These are phyloP conservation scores for Ormyrus nitidulus DNA, from an alignment of 2,888 invertebrate genomes.

Conservation along the genomic window DNA sequence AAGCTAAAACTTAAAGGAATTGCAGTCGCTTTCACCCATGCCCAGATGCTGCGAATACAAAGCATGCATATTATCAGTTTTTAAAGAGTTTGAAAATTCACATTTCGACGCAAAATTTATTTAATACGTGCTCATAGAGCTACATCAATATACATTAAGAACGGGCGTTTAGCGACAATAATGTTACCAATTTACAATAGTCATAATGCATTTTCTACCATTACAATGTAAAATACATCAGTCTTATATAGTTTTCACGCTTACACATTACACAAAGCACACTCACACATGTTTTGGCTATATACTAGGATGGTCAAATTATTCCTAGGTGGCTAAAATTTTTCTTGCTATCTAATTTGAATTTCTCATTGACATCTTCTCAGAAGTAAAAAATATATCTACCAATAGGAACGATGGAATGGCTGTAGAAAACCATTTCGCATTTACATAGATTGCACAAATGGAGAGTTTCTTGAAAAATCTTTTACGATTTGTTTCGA, in stretches of 20 bases:
- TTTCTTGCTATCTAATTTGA: not conserved
- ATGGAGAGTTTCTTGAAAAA: not conserved
- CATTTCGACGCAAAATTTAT: slow-evolving; percentile 17
- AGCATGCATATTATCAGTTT: slow-evolving; percentile 20
- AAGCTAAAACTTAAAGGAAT: slow-evolving; percentile 90
- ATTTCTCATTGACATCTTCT: not conserved
- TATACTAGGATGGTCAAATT: no score
- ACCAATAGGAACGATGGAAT: not conserved
- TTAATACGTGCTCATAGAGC: slow-evolving; percentile 6
- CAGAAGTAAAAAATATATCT: not conserved
- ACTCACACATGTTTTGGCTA: not conserved
- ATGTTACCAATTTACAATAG: slow-evolving; percentile 25
- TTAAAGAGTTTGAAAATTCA: slow-evolving; percentile 7
- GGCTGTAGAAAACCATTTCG: not conserved
- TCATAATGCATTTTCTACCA: slow-evolving; percentile 24
- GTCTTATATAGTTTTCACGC: slow-evolving; percentile 19
- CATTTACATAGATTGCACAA: no score
- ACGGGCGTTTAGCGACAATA: not conserved
- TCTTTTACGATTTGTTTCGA: not conserved
- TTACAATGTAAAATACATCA: slow-evolving; percentile 36
- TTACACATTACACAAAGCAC: not conserved
- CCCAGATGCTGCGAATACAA: slow-evolving; percentile 79
- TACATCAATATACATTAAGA: slow-evolving; percentile 16
- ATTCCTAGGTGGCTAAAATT: no score
- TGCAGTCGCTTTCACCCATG: slow-evolving; percentile 86